Conservation (phyloP, 2,113 vertebrate genomes). For the Bettongia penicillata region DNA sequence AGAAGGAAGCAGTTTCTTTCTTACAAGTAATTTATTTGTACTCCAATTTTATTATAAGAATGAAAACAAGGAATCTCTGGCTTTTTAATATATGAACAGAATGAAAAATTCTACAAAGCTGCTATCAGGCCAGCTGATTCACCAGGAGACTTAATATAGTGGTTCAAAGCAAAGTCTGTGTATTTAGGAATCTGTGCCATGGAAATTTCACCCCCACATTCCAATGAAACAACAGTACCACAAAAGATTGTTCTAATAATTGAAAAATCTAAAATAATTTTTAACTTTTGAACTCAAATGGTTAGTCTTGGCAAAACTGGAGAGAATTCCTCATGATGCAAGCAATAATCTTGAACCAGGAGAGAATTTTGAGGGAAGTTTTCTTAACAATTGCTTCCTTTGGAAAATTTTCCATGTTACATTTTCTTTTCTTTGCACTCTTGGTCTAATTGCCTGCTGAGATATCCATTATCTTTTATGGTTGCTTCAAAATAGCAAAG, state of each 20-base stretch:
- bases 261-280: constrained; percentile 2
- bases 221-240: not conserved
- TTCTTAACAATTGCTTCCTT: constrained; percentile 24
- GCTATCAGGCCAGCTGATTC: not conserved
- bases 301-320: constrained; percentile 21
- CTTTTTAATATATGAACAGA: constrained; percentile 4
- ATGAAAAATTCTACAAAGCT: constrained; percentile 33
- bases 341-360: not conserved
- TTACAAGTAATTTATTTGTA: not conserved
- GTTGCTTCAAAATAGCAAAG: constrained; percentile 50
- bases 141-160: not conserved
- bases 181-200: constrained; percentile 17
- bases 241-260: not conserved
- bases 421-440: constrained; percentile 41
- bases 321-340: constrained; percentile 1
- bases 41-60: constrained; percentile 4
- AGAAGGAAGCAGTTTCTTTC: not conserved
- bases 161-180: not conserved
- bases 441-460: constrained; percentile 54
- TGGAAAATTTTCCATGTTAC: constrained; percentile 15
- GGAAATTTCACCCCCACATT: not conserved
- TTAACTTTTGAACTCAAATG: not conserved
- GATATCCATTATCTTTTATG: constrained; percentile 62
- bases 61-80: not conserved
- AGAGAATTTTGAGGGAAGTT: not conserved